These are phyloP conservation scores for Gymnoscopelus microlampas DNA, from an alignment of 2,797 vertebrate genomes.

Conservation along the genomic window DNA sequence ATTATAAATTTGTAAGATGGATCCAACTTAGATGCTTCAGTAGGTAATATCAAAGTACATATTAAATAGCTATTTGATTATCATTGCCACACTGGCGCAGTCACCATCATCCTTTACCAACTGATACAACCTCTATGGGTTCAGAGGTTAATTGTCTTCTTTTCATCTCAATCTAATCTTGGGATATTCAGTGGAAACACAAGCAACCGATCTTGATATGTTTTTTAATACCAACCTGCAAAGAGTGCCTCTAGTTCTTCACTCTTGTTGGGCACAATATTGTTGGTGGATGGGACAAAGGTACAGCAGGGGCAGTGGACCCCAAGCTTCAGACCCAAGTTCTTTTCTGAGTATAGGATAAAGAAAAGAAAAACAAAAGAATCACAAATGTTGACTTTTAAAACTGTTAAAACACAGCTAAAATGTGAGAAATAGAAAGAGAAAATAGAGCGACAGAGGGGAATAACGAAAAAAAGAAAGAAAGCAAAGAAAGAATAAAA, in stretches of 20 bases:
- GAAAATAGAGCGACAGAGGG: conserved; percentile 6
- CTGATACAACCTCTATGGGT: too few relatives aligned
- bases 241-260: conserved; percentile 86
- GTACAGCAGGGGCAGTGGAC: conserved; percentile 88
- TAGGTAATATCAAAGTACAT: too few relatives aligned
- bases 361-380: conserved; percentile 20
- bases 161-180: too few relatives aligned
- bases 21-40: too few relatives aligned
- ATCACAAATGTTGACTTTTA: background rate
- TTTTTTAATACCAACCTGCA: conserved; percentile 73
- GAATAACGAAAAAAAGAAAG: conserved; percentile 7
- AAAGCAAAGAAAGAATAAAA: background rate
- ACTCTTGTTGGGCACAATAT: conserved; percentile 85
- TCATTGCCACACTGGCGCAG: too few relatives aligned
- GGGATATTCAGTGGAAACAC: too few relatives aligned
- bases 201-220: background rate
- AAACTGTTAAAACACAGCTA: too few relatives aligned
- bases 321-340: conserved; percentile 84
- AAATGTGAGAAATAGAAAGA: conserved; percentile 17
- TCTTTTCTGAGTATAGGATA: conserved; percentile 73
- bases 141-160: too few relatives aligned
- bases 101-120: too few relatives aligned
- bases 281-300: conserved; percentile 85
- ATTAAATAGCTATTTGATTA: too few relatives aligned
- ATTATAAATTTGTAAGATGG: too few relatives aligned